Percentiles rank a stretch among this genome's conserved stretches.
phyloP scores from a whole-genome alignment of 2,797 vertebrate species.

The Aotus griseimembra region DNA sequence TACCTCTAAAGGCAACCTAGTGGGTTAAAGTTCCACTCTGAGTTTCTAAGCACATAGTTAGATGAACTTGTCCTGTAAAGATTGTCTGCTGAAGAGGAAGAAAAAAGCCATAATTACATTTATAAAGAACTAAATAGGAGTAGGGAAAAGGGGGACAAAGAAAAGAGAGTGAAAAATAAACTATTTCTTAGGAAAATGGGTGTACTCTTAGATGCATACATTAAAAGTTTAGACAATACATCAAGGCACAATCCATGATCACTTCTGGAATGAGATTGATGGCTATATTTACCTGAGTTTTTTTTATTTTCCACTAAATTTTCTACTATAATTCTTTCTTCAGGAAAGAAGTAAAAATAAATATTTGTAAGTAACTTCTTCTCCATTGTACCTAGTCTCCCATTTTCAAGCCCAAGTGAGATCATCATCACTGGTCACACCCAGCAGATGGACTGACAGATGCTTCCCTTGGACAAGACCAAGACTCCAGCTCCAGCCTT shows the following conservation, averaged over 20 bases:
- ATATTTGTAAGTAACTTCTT: background rate
- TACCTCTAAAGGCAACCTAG: too few relatives aligned
- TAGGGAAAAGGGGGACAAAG: too few relatives aligned
- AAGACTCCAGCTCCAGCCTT: background rate
- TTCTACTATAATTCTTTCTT: background rate
- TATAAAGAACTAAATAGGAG: too few relatives aligned
- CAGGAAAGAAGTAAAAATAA: background rate
- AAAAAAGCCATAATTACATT: too few relatives aligned
- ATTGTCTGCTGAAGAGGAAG: too few relatives aligned
- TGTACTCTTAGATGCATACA: accelerated
- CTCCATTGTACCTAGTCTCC: background rate
- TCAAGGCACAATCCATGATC: background rate
- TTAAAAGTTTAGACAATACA: background rate
- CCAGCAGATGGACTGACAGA: background rate
- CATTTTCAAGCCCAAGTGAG: background rate
- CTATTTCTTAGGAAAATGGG: background rate
- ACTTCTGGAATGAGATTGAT: background rate
- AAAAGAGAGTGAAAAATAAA: too few relatives aligned
- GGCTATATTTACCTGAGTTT: background rate
- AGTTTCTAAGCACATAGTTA: too few relatives aligned
- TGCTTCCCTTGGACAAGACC: background rate
- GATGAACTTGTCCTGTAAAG: too few relatives aligned
- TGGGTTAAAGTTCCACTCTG: too few relatives aligned
- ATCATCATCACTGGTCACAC: background rate
- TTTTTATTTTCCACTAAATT: background rate